Percentiles rank a stretch among this genome's conserved stretches.
These are phyloP conservation scores for Tragelaphus buxtoni DNA, from an alignment of 2,113 vertebrate species.

Conservation along the genomic window DNA sequence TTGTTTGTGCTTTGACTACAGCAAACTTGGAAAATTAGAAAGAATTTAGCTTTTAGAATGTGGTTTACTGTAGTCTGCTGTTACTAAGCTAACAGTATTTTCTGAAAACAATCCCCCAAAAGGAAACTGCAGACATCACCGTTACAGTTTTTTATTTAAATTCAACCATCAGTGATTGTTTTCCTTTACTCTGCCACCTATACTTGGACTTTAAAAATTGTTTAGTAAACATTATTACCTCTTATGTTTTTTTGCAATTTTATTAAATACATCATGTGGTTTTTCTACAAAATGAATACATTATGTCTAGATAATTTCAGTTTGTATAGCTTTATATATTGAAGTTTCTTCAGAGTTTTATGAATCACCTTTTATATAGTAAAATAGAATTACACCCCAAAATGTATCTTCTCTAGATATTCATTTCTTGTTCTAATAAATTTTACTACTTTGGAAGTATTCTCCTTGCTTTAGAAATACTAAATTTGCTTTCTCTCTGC, in stretches of 20 bases:
- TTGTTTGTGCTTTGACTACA: not conserved
- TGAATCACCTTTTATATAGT: slow-evolving; percentile 43
- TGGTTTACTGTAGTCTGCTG: slow-evolving; percentile 2
- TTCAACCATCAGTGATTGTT: not conserved
- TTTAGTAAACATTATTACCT: slow-evolving; percentile 8
- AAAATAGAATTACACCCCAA: slow-evolving; percentile 55
- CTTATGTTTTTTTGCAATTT: slow-evolving; percentile 18
- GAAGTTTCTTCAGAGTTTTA: not conserved
- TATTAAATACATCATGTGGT: not conserved
- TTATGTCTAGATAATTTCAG: slow-evolving; percentile 7
- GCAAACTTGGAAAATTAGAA: slow-evolving; percentile 29
- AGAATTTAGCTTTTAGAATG: slow-evolving; percentile 15
- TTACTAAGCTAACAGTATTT: slow-evolving; percentile 1
- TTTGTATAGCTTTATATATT: slow-evolving; percentile 33
- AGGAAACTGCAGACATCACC: not conserved
- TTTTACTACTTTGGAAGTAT: slow-evolving; percentile 44
- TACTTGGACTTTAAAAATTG: not conserved
- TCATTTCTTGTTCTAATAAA: slow-evolving; percentile 46
- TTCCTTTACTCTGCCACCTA: not conserved
- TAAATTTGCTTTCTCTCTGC: slow-evolving; percentile 75
- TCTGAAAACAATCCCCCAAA: not conserved
- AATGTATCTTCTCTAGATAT: slow-evolving; percentile 56
- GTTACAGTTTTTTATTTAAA: not conserved
- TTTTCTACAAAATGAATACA: slow-evolving; percentile 23
- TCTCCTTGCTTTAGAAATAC: slow-evolving; percentile 59